phyloP scores from a whole-genome alignment of 2,797 vertebrate species.

The Tamandua tetradactyla region DNA sequence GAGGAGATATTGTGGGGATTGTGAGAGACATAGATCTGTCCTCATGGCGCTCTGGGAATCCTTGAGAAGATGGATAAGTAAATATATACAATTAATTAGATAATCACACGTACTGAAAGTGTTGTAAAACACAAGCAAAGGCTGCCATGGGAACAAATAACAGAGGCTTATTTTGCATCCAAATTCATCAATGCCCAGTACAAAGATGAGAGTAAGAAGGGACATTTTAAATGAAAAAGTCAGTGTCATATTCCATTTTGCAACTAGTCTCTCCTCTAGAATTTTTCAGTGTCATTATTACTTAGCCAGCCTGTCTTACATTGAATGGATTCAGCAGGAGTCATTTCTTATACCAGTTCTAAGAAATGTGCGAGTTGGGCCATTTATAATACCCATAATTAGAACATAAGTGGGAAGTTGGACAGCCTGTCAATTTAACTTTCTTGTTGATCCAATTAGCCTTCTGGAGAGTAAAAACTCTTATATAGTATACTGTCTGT shows the following conservation, averaged over 20 bases:
- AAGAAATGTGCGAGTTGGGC: not conserved
- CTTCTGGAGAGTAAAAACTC: not conserved
- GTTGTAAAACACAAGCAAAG: not conserved
- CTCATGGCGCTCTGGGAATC: not conserved
- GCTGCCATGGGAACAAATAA: not conserved
- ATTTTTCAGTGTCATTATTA: not conserved
- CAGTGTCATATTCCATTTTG: not conserved
- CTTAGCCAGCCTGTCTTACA: slow-evolving; percentile 12
- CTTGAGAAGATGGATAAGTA: not conserved
- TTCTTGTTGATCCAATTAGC: not conserved
- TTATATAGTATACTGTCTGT: not conserved
- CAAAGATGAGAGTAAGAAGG: not conserved
- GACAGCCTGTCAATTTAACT: slow-evolving; percentile 18
- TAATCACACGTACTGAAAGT: not conserved
- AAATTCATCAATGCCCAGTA: not conserved
- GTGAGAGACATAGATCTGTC: not conserved
- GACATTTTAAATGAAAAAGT: slow-evolving; percentile 14
- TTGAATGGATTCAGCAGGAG: not conserved
- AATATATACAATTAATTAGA: not conserved
- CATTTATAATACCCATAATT: not conserved
- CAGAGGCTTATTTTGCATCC: not conserved
- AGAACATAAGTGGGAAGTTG: not conserved
- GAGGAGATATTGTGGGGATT: not conserved
- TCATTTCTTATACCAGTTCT: not conserved
- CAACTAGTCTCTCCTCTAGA: not conserved